Evolutionary conservation across 2,797 vertebrate species (phyloP), one percentile per base, ranked within the genome.

Genomic region (Spatula clypeata): DNA sequence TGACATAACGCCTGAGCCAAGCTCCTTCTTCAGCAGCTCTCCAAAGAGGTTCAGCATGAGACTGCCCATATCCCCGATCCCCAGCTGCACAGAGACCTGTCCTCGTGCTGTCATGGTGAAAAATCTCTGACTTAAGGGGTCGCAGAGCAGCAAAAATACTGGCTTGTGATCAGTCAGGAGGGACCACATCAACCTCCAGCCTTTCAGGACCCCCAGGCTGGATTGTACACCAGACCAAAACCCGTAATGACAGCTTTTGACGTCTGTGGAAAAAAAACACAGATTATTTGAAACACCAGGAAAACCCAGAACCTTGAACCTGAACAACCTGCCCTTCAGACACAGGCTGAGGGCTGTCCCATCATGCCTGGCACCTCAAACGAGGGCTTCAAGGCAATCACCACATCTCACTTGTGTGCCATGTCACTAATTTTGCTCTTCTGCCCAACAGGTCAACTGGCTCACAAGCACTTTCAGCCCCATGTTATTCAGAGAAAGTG

Each of bases 11-110:
- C 40, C 65, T 9, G 45, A 93, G 88, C 79, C 90, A 94, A 93
- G 36, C 62, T 94, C 76, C 82, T 67, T 75, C 70, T 85, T 88
- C 69, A 90, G 91, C 79, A 90, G 84, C 40, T 90, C 57, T 90
- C 69, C n/a, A 29, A 93, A 91, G 45, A 27, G 45, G 21, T 70
- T 89, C 75, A 72, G 36, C 71, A 9, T 20, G 54, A 91, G 49
- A 74, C 31, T 0, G 1, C 73, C 79, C 51, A 0, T 53, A 6
- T 15, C 54, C n/a, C 87, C 3, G 3, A 67, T 11, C 54, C 64
- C 38, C 2, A 7, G 27, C 8, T 73, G 84, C 71, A 71, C 53
- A 34, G n/a, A 36, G 67, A 51, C 32, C 34, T 65, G 60, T 29
- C 53, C 72, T 80, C 47, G 32, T 16, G 44, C 49, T 32, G 61